Percentiles rank a stretch among this genome's conserved stretches.
Conservation (phyloP, 2,888 invertebrate species). For the Rosalia funebris region DNA sequence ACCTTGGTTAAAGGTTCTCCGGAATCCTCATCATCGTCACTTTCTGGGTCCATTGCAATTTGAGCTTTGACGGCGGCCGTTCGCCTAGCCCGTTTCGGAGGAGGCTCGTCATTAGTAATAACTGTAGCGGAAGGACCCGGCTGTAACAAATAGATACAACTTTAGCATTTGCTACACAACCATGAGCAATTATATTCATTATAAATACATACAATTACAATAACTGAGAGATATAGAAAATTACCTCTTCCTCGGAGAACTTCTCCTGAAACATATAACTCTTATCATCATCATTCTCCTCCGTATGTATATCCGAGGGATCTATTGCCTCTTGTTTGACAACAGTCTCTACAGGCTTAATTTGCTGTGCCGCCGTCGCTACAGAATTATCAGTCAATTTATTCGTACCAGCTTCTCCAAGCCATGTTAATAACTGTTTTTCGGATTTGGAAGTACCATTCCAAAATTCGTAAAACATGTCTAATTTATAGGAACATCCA, state of each 20-base stretch:
- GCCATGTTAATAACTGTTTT: conserved; percentile 63
- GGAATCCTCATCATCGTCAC: conserved; percentile 55
- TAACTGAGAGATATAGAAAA: not conserved
- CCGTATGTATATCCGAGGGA: conserved; percentile 35
- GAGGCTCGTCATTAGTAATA: conserved; percentile 44
- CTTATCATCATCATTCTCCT: conserved; percentile 42
- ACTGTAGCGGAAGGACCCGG: conserved; percentile 35
- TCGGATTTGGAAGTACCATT: conserved; percentile 75
- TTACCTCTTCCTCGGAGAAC: conserved; percentile 39
- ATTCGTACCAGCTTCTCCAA: conserved; percentile 51
- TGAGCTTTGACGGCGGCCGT: conserved; percentile 56
- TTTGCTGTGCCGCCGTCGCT: conserved; percentile 33
- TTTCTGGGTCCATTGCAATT: conserved; percentile 50
- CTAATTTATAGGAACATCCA: conserved; percentile 76
- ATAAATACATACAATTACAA: too few species aligned
- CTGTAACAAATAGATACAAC: conserved; percentile 5
- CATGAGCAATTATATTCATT: too few species aligned
- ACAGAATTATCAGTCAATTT: conserved; percentile 35
- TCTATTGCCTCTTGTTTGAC: conserved; percentile 50
- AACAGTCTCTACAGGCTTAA: conserved; percentile 40
- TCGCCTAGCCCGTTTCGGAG: conserved; percentile 56
- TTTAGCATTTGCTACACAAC: too few species aligned
- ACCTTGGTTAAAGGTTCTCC: conserved; percentile 55
- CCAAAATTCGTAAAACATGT: conserved; percentile 77
- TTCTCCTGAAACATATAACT: conserved; percentile 38